Evolutionary conservation across 2,113 vertebrate genomes (phyloP).

Genomic region (Aphyosemion australe): DNA sequence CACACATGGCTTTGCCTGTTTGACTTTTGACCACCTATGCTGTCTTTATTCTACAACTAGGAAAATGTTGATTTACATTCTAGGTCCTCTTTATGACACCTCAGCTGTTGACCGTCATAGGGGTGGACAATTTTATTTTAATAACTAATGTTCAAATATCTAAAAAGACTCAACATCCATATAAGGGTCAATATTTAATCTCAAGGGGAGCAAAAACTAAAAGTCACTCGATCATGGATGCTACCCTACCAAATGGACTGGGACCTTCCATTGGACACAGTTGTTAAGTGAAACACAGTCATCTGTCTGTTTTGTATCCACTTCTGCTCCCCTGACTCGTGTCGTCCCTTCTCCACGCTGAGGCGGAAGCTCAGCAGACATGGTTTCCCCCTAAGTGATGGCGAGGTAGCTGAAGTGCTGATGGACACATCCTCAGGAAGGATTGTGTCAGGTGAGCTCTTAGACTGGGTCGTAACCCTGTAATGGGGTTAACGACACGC

Average conservation of each 20-base stretch:
- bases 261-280: constrained; percentile 58
- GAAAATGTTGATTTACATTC: too few relatives aligned
- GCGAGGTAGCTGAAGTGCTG: constrained; percentile 64
- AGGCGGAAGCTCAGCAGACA: constrained; percentile 37
- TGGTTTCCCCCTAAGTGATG: constrained; percentile 31
- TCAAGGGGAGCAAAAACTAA: neutral
- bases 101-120: neutral
- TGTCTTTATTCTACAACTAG: too few relatives aligned
- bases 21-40: too few relatives aligned
- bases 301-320: constrained; percentile 55
- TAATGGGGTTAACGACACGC: constrained; percentile 62
- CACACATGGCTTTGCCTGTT: too few relatives aligned
- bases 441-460: constrained; percentile 74
- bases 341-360: constrained; percentile 11
- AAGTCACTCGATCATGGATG: neutral
- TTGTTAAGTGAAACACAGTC: constrained; percentile 62
- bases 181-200: constrained; percentile 1
- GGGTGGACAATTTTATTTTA: neutral
- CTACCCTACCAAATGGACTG: constrained; percentile 7
- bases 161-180: neutral
- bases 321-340: constrained; percentile 33
- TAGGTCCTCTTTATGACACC: too few relatives aligned
- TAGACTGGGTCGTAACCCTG: constrained; percentile 43
- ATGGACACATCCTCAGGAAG: constrained; percentile 73
- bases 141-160: neutral